Base-by-base conservation (phyloP, 1,140 invertebrate species). In the Ptiloglossa arizonensis region DNA sequence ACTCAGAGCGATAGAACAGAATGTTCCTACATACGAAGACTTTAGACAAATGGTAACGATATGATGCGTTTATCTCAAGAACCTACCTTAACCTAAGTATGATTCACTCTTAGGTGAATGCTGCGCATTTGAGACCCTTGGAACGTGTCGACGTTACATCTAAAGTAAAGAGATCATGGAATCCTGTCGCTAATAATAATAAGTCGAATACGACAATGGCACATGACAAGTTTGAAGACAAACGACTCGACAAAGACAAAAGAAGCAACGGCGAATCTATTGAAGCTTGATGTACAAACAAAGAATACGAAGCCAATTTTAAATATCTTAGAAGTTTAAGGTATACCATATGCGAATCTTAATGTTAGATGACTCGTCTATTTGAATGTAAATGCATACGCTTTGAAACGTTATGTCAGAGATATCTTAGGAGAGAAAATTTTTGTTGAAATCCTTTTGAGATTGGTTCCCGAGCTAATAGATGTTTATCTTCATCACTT, bases 21-120 rank as follows among this genome's bases (percentile, higher is more conserved):
- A 92, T 41, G 93, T 94, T 68, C 90, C 91, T 11, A 93, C 87
- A 32, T 95, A 95, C 73, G 94, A 95, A 57, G 92, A 95, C 80
- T 95, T 95, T 76, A 93, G 93, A 79, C 87, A 91, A 73, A 87
- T 93, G 89, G 92, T 91, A 85, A 70, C 1, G n/a, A 41, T 44
- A 70, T 2, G 19, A 29, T 62, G 22, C 24, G 15, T 71, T 68
- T 67, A n/a, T 57, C 24, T 19, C 3, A 1, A 73, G 8, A 6
- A 44, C 35, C 11, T 9, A 66, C 13, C 32, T 64, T 59, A 56
- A 60, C 41, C 11, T 15, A 32, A 54, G 44, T 44, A 27, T n/a
- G 38, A 50, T 77, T 38, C 52, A 52, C 59, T 9, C n/a, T 24
- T 24, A 92, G 91, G 91, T 92, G n/a, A 88, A 90, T 70, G 90